These are phyloP conservation scores for Gracilinanus agilis DNA, from an alignment of 2,113 vertebrate genomes.

Conservation along the genomic window DNA sequence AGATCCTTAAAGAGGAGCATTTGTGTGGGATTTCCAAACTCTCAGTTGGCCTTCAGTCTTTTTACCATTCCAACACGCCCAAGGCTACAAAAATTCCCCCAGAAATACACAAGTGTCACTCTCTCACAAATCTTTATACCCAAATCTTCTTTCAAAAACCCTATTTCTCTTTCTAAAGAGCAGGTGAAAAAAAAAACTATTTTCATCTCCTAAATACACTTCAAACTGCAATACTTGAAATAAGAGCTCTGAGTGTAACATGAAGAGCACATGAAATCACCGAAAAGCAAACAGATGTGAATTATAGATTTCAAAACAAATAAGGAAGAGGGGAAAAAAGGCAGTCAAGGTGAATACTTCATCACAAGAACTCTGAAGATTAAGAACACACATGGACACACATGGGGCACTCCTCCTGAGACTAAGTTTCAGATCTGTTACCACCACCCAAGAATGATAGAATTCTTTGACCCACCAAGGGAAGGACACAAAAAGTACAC, in stretches of 20 bases:
- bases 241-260: slow-evolving; percentile 16
- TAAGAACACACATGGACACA: background rate
- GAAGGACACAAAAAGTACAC: too few relatives aligned
- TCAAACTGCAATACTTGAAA: slow-evolving; percentile 17
- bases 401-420: background rate
- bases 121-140: background rate
- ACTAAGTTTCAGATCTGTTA: accelerated
- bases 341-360: background rate
- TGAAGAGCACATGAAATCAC: background rate
- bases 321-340: slow-evolving; percentile 13
- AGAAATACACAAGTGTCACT: background rate
- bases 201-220: slow-evolving; percentile 27
- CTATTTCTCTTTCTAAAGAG: background rate
- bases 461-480: background rate
- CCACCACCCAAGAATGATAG: background rate
- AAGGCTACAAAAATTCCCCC: background rate
- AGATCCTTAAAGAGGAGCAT: background rate
- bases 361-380: background rate
- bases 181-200: background rate
- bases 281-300: background rate
- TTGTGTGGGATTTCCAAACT: background rate
- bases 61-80: accelerated
- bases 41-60: background rate
- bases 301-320: background rate
- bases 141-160: background rate